phyloP scores from a whole-genome alignment of 2,888 invertebrate species.

The Geophilus truncorum region DNA sequence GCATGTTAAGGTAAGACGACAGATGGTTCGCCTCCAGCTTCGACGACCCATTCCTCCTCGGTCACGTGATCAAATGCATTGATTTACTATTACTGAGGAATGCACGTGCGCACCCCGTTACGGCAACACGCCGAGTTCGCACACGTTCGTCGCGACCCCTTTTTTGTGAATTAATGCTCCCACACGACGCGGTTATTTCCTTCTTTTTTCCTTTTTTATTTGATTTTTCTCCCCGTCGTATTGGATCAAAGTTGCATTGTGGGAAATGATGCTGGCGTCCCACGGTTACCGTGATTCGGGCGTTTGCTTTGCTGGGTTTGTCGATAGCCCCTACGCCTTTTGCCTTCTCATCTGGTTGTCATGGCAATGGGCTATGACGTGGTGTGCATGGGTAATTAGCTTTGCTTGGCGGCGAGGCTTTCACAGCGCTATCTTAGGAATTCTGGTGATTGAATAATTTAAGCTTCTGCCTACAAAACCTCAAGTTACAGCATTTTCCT shows the following conservation, averaged over 20 bases:
- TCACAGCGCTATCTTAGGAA: slow-evolving; percentile 1
- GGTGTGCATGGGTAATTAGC: background rate
- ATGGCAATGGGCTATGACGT: background rate
- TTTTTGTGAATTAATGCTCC: background rate
- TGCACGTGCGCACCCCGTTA: background rate
- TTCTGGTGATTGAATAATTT: slow-evolving; percentile 2
- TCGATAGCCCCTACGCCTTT: background rate
- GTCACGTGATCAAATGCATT: slow-evolving; percentile 2
- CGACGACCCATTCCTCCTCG: background rate
- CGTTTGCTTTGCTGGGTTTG: background rate
- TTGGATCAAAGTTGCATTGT: background rate
- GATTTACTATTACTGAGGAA: slow-evolving; percentile 12
- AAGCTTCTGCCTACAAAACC: background rate
- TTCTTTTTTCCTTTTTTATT: background rate
- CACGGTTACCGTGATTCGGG: background rate
- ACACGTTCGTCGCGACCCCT: background rate
- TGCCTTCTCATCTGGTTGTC: background rate
- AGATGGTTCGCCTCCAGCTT: slow-evolving; percentile 11
- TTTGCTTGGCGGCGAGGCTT: background rate
- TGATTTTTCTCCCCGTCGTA: background rate
- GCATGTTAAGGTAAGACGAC: slow-evolving; percentile 12
- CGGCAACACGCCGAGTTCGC: background rate
- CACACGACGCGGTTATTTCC: background rate
- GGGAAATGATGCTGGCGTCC: background rate
- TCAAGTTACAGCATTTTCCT: background rate